Conservation (phyloP, 1,140 invertebrate species). For the Drosophila nannoptera region DNA sequence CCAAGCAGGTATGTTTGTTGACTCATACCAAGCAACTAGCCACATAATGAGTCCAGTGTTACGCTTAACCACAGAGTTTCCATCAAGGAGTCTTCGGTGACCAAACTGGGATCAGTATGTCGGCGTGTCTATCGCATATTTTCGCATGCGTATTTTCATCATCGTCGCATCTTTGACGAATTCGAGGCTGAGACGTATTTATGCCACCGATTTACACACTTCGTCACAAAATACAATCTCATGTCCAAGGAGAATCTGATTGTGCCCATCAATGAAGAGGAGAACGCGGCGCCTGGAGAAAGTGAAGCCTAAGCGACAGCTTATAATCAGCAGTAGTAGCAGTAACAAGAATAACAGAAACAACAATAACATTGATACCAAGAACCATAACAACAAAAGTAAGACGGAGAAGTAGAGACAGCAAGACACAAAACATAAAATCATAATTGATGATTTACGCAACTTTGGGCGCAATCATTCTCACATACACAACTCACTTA, state of each 20-base stretch:
- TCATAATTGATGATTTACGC: conserved; percentile 40
- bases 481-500: conserved; percentile 43
- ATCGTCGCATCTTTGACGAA: conserved; percentile 96
- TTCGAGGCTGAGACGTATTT: conserved; percentile 98
- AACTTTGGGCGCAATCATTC: conserved; percentile 46
- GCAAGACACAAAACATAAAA: conserved; percentile 31
- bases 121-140: conserved; percentile 99
- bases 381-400: conserved; percentile 10
- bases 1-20: conserved; percentile 90
- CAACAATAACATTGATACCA: conserved; percentile 35
- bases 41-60: conserved; percentile 47
- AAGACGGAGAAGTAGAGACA: conserved; percentile 4
- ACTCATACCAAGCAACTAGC: conserved; percentile 15
- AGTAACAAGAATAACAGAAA: conserved; percentile 16
- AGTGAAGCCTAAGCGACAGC: conserved; percentile 81
- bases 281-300: conserved; percentile 83
- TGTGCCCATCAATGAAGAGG: conserved; percentile 88
- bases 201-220: conserved; percentile 97
- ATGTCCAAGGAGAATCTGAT: conserved; percentile 99
- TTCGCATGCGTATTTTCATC: conserved; percentile 99
- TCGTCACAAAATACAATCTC: conserved; percentile 98
- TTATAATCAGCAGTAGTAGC: not conserved
- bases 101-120: conserved; percentile 98
- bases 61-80: conserved; percentile 87
- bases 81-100: conserved; percentile 99